A percentile compares a stretch with the other conserved stretches of the same genome.
Conservation (phyloP, 2,888 invertebrate species). For the Epistrophella euchroma region DNA sequence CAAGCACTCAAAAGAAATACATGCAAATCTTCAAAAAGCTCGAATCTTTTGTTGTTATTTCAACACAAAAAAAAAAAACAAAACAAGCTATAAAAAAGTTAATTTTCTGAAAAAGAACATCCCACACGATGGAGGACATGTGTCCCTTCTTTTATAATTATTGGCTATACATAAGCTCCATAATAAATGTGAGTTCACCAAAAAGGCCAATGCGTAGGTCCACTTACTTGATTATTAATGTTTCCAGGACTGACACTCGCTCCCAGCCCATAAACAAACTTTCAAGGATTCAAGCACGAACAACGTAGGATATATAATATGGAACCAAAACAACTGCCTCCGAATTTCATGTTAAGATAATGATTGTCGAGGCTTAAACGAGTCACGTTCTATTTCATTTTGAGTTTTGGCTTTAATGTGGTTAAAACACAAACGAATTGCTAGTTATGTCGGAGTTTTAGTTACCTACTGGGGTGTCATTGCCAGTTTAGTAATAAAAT, state of each 20-base stretch:
- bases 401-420: constrained; percentile 45
- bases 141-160: constrained; percentile 70
- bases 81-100: constrained; percentile 46
- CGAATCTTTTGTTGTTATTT: constrained; percentile 33
- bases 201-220: constrained; percentile 54
- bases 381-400: constrained; percentile 37
- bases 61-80: not conserved
- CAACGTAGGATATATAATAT: not conserved
- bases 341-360: constrained; percentile 66
- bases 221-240: constrained; percentile 69
- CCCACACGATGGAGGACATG: not conserved
- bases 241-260: constrained; percentile 18
- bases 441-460: not conserved
- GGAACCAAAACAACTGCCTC: constrained; percentile 11
- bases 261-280: constrained; percentile 24
- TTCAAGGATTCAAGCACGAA: constrained; percentile 31
- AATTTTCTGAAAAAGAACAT: constrained; percentile 51
- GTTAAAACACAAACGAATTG: not conserved
- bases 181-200: constrained; percentile 65
- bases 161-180: constrained; percentile 66
- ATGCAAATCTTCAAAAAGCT: constrained; percentile 57
- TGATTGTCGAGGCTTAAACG: constrained; percentile 56
- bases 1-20: constrained; percentile 48
- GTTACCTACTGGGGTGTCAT: not conserved
- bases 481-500: constrained; percentile 4